Evolutionary conservation across 1,140 invertebrate species (phyloP), one percentile per base, ranked within the genome.

Genomic region (Megalopta genalis): DNA sequence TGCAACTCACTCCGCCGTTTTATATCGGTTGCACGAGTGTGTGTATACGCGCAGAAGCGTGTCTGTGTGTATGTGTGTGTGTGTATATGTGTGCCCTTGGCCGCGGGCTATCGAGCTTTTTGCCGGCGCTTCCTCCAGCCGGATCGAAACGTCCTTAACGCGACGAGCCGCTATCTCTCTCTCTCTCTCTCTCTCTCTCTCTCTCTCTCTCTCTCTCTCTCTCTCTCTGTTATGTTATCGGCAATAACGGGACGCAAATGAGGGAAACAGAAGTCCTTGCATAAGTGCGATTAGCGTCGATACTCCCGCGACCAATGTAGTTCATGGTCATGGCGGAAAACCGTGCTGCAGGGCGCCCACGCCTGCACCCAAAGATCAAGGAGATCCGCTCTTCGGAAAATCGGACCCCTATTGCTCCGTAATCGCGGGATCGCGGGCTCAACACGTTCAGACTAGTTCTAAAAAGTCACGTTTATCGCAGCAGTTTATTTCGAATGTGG

Each of bases 211-310:
- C 10, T 16, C 54, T 16, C 37, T 32, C 66, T 80, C 59, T 52
- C 16, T 42, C 39, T 18, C 16, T 6, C 10, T 21, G 39, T 68
- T 77, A 46, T 25, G 70, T 69, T 73, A 80, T 49, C 27, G 52
- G 1, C 32, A 63, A 76, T 71, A 71, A 81, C 64, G 72, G 62
- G 46, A 54, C 62, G 72, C 71, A 81, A 83, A 81, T 63, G 66
- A 81, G 78, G 27, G 60, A 57, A 52, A 65, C 62, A 52, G 32
- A 52, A 49, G 57, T 69, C 70, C 67, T 83, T 62, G 62, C 52
- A 16, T 16, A 49, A 73, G 37, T 66, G 25, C 46, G 54, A 75
- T 76, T 67, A 83, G 71, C 42, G 23, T 1, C 4, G 59, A 54
- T 39, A 54, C 25, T n/a, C 32, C 9, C 16, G 12, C 2, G 18